phyloP scores from a whole-genome alignment of 2,113 vertebrate species.

The Cynopterus brachyotis region DNA sequence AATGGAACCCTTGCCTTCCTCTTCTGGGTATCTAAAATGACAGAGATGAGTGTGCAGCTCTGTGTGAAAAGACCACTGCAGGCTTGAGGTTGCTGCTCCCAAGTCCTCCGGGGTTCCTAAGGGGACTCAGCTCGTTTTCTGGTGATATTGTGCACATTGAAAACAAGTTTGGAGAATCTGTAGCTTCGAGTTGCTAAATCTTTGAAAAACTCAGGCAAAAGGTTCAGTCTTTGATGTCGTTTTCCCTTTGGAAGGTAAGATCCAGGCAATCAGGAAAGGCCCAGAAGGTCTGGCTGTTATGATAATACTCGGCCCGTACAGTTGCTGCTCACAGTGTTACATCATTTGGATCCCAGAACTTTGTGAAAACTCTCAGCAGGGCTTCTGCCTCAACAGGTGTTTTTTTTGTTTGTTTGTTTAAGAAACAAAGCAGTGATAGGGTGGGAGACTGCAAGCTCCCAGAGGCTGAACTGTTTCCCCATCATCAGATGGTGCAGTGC shows the following conservation, averaged over 20 bases:
- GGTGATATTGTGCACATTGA: background rate
- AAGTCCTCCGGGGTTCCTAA: background rate
- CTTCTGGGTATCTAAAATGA: background rate
- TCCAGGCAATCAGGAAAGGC: conserved; percentile 69
- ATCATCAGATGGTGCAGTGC: background rate
- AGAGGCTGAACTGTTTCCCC: background rate
- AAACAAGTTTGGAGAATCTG: conserved; percentile 47
- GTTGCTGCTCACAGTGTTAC: background rate
- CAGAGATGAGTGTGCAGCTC: background rate
- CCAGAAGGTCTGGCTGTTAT: conserved; percentile 62
- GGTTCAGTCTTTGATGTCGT: conserved; percentile 63
- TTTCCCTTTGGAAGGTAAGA: conserved; percentile 70
- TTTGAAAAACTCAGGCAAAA: conserved; percentile 56
- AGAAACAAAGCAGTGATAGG: background rate
- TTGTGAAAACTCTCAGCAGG: conserved; percentile 45
- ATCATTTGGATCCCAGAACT: background rate
- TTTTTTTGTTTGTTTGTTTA: background rate
- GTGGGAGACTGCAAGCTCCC: background rate
- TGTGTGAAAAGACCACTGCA: background rate
- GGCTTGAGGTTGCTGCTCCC: background rate
- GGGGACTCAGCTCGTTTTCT: conserved; percentile 29
- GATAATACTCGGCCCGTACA: conserved; percentile 56
- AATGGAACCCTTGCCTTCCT: background rate
- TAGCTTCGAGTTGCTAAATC: conserved; percentile 39
- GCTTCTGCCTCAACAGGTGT: conserved; percentile 42